Conservation (phyloP, 1,140 invertebrate genomes). For the Melipona quadrifasciata region DNA sequence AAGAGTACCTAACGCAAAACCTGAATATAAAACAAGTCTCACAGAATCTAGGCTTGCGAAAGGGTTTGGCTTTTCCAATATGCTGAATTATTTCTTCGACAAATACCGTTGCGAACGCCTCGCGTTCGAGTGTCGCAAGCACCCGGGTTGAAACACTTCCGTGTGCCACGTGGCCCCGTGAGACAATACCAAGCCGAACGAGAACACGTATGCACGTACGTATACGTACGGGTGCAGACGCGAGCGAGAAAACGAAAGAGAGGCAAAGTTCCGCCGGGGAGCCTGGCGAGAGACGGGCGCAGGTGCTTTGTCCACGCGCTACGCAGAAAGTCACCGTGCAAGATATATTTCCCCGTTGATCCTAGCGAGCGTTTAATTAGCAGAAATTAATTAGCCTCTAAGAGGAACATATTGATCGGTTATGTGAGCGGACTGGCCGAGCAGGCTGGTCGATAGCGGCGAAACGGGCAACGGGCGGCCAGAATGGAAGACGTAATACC, state of each 20-base stretch:
- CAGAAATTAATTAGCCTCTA: constrained; percentile 67
- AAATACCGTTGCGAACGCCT: not conserved
- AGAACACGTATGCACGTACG: too few relatives aligned
- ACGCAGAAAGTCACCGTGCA: constrained; percentile 13
- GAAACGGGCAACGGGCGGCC: constrained; percentile 27
- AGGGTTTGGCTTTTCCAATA: not conserved
- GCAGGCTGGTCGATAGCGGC: constrained; percentile 21
- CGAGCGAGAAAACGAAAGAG: not conserved
- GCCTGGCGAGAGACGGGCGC: not conserved
- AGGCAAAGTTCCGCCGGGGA: not conserved
- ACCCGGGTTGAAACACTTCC: not conserved
- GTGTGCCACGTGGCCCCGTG: not conserved
- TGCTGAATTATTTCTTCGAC: too few relatives aligned
- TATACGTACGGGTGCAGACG: not conserved
- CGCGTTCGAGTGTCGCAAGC: not conserved
- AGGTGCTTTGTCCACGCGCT: constrained; percentile 42
- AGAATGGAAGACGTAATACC: constrained; percentile 65
- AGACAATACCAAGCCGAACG: not conserved
- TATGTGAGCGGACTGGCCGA: constrained; percentile 64
- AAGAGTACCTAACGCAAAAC: too few relatives aligned
- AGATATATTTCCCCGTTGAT: constrained; percentile 45
- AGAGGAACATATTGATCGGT: constrained; percentile 71
- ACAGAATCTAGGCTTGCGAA: too few relatives aligned
- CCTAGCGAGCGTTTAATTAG: constrained; percentile 62
- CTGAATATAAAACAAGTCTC: too few relatives aligned